Conservation (phyloP, 2,113 vertebrate species). For the Ochotona curzoniae region DNA sequence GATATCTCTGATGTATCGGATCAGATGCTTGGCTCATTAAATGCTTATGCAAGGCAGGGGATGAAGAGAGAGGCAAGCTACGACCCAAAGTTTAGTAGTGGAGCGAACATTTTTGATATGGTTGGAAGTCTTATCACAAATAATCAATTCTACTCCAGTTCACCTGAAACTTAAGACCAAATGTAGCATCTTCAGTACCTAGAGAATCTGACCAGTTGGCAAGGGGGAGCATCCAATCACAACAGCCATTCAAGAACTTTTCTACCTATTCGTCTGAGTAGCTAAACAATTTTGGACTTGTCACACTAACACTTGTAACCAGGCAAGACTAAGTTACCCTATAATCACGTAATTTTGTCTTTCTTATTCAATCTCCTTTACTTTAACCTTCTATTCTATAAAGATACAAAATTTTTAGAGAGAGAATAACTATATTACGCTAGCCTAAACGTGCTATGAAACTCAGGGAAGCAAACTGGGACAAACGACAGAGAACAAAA, state of each 20-base stretch:
- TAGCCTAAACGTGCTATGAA: neutral
- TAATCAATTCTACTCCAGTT: neutral
- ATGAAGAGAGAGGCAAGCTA: neutral
- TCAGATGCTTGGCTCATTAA: neutral
- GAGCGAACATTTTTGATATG: neutral
- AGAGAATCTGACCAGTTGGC: neutral
- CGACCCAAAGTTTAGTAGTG: accelerated
- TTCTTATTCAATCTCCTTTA: neutral
- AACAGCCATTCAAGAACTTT: neutral
- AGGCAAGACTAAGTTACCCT: neutral
- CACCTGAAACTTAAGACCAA: neutral
- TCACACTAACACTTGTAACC: constrained; percentile 15
- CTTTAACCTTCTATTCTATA: neutral
- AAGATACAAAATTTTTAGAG: neutral
- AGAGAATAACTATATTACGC: neutral
- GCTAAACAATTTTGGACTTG: neutral
- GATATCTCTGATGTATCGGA: neutral
- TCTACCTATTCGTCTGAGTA: neutral
- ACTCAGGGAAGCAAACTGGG: neutral
- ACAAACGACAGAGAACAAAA: neutral
- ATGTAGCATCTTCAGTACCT: neutral
- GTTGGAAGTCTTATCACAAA: neutral
- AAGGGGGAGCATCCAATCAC: too few relatives aligned
- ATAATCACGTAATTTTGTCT: neutral
- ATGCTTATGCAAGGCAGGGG: neutral